Evolutionary conservation across 2,888 invertebrate species (phyloP).

Genomic region (Aphidius colemani): DNA sequence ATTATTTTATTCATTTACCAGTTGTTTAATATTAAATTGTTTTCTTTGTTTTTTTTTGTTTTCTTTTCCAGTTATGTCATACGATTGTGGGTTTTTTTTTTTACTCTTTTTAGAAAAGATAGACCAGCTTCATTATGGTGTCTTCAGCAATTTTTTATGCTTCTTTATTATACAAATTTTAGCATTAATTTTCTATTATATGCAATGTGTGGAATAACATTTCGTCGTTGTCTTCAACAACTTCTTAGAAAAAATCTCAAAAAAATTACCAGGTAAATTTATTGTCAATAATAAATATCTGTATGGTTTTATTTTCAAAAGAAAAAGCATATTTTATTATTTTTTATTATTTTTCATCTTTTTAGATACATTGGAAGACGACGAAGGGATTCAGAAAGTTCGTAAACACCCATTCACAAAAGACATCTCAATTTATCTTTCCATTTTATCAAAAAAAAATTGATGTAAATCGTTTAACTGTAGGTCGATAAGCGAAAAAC

Average conservation of each 20-base stretch:
- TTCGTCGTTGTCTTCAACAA: conserved; percentile 64
- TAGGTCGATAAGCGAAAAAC: no score
- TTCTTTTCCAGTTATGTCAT: conserved; percentile 63
- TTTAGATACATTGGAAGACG: conserved; percentile 31
- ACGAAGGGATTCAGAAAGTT: conserved; percentile 33
- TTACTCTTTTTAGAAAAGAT: conserved; percentile 59
- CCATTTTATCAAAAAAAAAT: no score
- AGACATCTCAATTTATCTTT: no score
- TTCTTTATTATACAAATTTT: conserved; percentile 70
- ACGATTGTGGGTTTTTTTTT: conserved; percentile 63
- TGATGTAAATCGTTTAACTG: no score
- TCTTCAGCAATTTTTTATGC: conserved; percentile 66
- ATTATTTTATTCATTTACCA: neutral
- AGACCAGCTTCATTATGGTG: conserved; percentile 62
- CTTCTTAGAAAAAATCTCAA: conserved; percentile 61
- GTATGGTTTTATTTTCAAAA: neutral
- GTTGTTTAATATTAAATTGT: no score
- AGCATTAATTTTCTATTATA: conserved; percentile 70
- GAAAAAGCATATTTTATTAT: neutral
- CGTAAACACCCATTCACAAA: conserved; percentile 23
- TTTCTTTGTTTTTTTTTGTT: neutral
- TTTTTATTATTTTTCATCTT: no score
- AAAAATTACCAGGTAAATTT: conserved; percentile 50
- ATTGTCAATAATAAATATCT: neutral
- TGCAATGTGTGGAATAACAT: conserved; percentile 67